A percentile compares a stretch with the other conserved stretches of the same genome.
These are phyloP conservation scores for Drosophila prosaltans DNA, from an alignment of 1,140 invertebrate genomes.

Conservation along the genomic window DNA sequence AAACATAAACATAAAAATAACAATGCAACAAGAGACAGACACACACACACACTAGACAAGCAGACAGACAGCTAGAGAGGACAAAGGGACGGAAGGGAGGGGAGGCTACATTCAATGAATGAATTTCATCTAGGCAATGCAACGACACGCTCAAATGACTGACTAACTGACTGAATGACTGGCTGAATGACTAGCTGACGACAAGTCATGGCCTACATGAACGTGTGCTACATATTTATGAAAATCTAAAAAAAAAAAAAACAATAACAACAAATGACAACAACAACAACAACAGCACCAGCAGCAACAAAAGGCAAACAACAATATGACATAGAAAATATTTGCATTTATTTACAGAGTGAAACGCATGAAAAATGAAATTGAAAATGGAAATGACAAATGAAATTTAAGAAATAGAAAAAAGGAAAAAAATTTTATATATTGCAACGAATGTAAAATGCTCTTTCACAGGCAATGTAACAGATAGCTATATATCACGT, in stretches of 20 bases:
- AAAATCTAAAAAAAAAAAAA: constrained; percentile 37
- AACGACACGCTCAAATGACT: constrained; percentile 45
- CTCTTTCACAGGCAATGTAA: constrained; percentile 10
- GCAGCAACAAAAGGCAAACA: background rate
- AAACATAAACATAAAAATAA: constrained; percentile 60
- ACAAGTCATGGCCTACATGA: constrained; percentile 37
- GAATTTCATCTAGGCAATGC: constrained; percentile 36
- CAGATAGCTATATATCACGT: too few species aligned
- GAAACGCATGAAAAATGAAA: constrained; percentile 47
- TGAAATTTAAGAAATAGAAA: constrained; percentile 21
- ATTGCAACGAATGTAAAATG: constrained; percentile 32
- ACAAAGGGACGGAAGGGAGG: background rate
- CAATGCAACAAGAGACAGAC: constrained; percentile 32
- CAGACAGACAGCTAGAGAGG: background rate
- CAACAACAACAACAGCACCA: background rate
- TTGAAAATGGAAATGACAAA: constrained; percentile 22
- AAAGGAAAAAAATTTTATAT: background rate
- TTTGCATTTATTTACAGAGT: constrained; percentile 53
- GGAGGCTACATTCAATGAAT: constrained; percentile 39
- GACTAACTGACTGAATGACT: constrained; percentile 28
- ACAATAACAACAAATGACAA: constrained; percentile 35
- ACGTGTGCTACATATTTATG: constrained; percentile 55
- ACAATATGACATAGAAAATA: constrained; percentile 31
- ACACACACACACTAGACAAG: constrained; percentile 17
- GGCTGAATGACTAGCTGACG: constrained; percentile 25